Evolutionary conservation across 2,888 invertebrate genomes (phyloP), one percentile per base, ranked within the genome.

Genomic region (Sarcophaga variegata): DNA sequence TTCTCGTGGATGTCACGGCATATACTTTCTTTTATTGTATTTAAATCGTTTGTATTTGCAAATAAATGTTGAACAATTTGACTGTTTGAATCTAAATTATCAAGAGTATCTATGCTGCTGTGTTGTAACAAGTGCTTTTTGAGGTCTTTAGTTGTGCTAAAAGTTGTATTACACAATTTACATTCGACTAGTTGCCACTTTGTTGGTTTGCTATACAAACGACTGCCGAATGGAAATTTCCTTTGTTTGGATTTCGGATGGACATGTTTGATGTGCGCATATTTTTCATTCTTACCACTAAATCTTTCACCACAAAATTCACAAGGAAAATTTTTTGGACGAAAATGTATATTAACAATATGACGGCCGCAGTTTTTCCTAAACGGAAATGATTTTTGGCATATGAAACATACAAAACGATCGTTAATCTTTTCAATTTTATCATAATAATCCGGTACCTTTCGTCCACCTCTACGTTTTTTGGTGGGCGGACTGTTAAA

Each of bases 281-380:
- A 86, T 45, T 91, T 90, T 64, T 92, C 92, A 74, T 91, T 92
- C 72, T 91, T 92, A 25, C 92, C 91, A 25, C 90, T 75, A 49
- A 91, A 92, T 20, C 89, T 86, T 77, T 90, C 90, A 17, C 90
- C 90, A 25, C 92, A 92, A n/a, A 81, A 87, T 11, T 89, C 88
- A 22, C 92, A 92, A 22, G 89, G 88, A 59, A 83, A 90, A 0
- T 83, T 76, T 1, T 90, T 90, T 59, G 89, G 89, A 2, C 90
- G 90, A 17, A 89, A 90, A 74, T 90, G 89, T 69, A 93, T 92
- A 0, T 88, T 88, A 49, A 90, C 90, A 11, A 91, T 90, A 79
- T 93, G 93, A 0, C 92, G 91, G 54, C 90, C 90, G 81, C 92
- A 89, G 86, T 93, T 92, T 14, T 92, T 92, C 54, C 90, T 90